Conservation (phyloP, 2,888 invertebrate species). For the Rhopalosiphum nymphaeae region DNA sequence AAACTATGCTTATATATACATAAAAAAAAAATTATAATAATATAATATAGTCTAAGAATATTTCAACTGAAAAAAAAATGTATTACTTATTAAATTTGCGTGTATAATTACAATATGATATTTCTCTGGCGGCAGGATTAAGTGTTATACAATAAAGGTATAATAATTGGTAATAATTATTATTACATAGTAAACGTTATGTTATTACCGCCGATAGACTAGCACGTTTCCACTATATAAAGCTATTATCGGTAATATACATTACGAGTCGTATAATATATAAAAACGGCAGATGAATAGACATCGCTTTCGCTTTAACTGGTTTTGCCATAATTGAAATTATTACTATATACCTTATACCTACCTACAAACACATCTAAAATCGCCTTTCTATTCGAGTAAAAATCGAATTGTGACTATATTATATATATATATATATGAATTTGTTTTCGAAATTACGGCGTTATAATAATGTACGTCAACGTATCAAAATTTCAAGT, state of each 20-base stretch:
- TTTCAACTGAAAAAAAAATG: background rate
- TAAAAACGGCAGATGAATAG: constrained; percentile 26
- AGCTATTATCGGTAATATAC: constrained; percentile 25
- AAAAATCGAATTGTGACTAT: constrained; percentile 6
- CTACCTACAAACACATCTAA: background rate
- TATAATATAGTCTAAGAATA: background rate
- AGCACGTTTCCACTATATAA: background rate
- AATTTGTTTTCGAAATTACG: constrained; percentile 4
- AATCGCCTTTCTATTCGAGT: constrained; percentile 46
- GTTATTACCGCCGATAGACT: background rate
- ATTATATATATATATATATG: background rate
- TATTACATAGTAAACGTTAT: background rate
- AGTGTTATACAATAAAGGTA: background rate
- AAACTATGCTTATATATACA: background rate
- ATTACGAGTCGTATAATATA: background rate
- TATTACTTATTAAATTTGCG: background rate
- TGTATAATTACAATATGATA: background rate
- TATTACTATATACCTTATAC: background rate
- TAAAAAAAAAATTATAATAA: background rate
- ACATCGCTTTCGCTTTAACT: constrained; percentile 53
- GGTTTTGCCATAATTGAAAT: constrained; percentile 57
- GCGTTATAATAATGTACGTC: background rate
- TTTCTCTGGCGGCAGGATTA: background rate
- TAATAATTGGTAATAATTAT: background rate
- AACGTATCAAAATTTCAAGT: background rate